Percentiles rank a stretch among this genome's conserved stretches.
Conservation (phyloP, 1,140 invertebrate genomes). For the Triops longicaudatus region DNA sequence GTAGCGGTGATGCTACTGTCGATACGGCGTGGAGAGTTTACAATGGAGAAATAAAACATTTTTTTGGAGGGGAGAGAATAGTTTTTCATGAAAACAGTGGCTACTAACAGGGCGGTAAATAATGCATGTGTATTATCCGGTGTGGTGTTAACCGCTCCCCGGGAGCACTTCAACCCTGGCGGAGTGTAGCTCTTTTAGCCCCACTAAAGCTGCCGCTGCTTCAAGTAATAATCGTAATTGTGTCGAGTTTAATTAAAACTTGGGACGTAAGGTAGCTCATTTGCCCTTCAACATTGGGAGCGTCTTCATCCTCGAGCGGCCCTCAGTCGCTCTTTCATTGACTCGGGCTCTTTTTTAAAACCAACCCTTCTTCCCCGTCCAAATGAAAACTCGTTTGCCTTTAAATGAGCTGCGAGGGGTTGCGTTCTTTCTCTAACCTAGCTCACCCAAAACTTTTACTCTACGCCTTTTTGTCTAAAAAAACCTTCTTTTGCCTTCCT, state of each 20-base stretch:
- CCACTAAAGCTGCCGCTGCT: background rate
- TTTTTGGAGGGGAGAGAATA: background rate
- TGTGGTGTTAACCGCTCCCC: background rate
- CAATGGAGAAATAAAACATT: background rate
- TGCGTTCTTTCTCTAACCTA: background rate
- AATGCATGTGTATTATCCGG: background rate
- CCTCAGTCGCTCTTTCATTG: background rate
- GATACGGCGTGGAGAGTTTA: background rate
- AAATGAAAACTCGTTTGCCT: conserved; percentile 15
- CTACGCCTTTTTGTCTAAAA: background rate
- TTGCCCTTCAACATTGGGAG: background rate
- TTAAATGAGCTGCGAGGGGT: background rate
- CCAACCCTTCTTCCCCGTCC: background rate
- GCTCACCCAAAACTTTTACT: background rate
- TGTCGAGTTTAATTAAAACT: conserved; percentile 15
- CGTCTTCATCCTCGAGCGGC: background rate
- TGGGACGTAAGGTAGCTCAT: background rate
- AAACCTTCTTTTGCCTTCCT: background rate
- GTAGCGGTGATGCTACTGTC: background rate
- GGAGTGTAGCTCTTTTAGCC: background rate
- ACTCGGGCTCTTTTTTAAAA: background rate
- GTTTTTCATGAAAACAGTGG: background rate
- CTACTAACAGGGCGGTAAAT: background rate
- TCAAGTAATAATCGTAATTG: conserved; percentile 1
- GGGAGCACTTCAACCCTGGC: background rate